These are phyloP conservation scores for Pseudorhombus dupliciocellatus DNA, from an alignment of 2,113 vertebrate species.

Conservation along the genomic window DNA sequence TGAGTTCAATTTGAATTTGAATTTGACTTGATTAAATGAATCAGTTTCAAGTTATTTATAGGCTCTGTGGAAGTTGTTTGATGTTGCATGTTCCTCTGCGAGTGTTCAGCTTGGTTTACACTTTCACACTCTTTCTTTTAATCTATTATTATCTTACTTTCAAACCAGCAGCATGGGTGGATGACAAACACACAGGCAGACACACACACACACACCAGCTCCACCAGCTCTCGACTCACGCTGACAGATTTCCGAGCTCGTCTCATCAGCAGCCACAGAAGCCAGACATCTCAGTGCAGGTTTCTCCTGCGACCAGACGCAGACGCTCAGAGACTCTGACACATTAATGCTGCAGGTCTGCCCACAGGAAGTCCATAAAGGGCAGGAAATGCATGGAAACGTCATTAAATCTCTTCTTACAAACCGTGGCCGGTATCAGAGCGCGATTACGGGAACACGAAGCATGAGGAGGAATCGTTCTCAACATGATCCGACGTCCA, in stretches of 20 bases:
- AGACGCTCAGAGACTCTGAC: conserved; percentile 3
- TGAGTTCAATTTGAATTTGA: too few species aligned
- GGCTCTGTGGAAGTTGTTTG: too few species aligned
- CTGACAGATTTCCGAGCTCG: too few species aligned
- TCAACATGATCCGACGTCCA: neutral
- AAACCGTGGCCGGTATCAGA: neutral
- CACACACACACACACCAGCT: neutral
- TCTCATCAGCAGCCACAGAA: neutral
- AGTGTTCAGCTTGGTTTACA: neutral
- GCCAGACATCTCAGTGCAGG: neutral
- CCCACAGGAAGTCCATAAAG: neutral
- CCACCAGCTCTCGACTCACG: too few species aligned
- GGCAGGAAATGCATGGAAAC: neutral
- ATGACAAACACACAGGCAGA: neutral
- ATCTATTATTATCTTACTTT: conserved; percentile 19
- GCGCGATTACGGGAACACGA: neutral
- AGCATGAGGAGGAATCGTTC: neutral
- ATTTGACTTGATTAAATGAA: too few species aligned
- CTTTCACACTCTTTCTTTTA: neutral
- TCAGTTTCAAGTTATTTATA: too few species aligned
- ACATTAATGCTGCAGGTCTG: neutral
- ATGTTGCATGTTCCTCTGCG: neutral
- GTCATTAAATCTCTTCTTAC: neutral
- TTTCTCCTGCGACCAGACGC: neutral
- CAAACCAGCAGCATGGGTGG: neutral